Percentiles rank a stretch among this genome's conserved stretches.
Conservation (phyloP, 2,888 invertebrate species). For the Limnephilus marmoratus region DNA sequence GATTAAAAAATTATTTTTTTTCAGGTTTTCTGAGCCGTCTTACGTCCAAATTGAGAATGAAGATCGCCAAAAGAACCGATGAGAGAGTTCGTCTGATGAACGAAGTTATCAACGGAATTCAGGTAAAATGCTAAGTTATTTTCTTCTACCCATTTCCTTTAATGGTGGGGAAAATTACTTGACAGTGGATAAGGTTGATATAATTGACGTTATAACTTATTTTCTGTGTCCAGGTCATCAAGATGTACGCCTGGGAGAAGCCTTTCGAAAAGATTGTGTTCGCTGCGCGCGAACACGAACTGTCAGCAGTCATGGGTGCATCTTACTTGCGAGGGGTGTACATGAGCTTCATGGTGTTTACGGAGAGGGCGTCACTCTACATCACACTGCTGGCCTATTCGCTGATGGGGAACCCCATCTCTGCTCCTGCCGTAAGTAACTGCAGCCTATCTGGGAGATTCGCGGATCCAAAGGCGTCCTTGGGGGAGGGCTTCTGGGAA, state of each 20-base stretch:
- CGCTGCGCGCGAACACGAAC: slow-evolving; percentile 79
- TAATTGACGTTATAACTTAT: background rate
- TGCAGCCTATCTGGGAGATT: background rate
- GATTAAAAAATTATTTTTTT: slow-evolving; percentile 42
- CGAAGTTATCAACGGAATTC: slow-evolving; percentile 92
- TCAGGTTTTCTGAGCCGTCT: slow-evolving; percentile 76
- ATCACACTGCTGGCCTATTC: slow-evolving; percentile 83
- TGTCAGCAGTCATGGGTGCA: slow-evolving; percentile 72
- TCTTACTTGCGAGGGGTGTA: slow-evolving; percentile 76
- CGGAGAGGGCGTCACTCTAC: slow-evolving; percentile 85
- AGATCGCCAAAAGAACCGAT: slow-evolving; percentile 88
- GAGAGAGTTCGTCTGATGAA: slow-evolving; percentile 90
- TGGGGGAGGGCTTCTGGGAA: too few relatives aligned
- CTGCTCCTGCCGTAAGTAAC: slow-evolving; percentile 58
- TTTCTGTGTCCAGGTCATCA: slow-evolving; percentile 80
- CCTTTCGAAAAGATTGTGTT: slow-evolving; percentile 85
- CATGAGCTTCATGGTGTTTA: slow-evolving; percentile 81
- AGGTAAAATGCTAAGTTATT: slow-evolving; percentile 73
- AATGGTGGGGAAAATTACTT: background rate
- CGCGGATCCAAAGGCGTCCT: too few relatives aligned
- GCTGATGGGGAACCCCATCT: slow-evolving; percentile 74
- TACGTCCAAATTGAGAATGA: slow-evolving; percentile 73
- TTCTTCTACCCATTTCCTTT: background rate
- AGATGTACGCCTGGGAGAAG: slow-evolving; percentile 93
- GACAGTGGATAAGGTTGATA: background rate